Evolutionary conservation across 1,140 invertebrate species (phyloP), one percentile per base, ranked within the genome.

Genomic region (Trachymyrmex cornetzi): DNA sequence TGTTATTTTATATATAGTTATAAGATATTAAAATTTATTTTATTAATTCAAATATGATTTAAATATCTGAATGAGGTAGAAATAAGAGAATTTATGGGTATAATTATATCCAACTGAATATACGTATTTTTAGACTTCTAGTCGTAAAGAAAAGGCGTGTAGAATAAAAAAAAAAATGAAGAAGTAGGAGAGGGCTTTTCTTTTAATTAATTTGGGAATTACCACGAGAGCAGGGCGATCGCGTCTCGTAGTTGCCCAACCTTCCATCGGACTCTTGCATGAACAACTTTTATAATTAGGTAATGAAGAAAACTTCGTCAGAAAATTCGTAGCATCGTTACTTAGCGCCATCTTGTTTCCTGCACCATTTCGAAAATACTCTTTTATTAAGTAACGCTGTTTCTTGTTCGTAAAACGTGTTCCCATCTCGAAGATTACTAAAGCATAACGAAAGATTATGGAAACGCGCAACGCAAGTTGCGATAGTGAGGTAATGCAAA

Each of bases 281-380:
- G 87, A 93, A 88, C 89, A 92, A 93, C 91, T 92, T 93, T 93
- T 87, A 90, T 93, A 93, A 92, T 93, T 92, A 90, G 90, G 81
- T 90, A 87, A 89, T 79, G 86, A 88, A 87, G 85, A 87, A 92
- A 92, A 93, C 87, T 92, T 90, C 66, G 44, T 67, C 66, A 53
- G 89, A 88, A 90, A 85, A 90, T 91, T 87, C 89, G 85, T 87
- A 81, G 50, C 82, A 66, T 34, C 87, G 74, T 82, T 87, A 82
- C 66, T 86, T 67, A 53, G 57, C 48, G 53, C 50, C 53, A 67
- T 57, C 55, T 63, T 81, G 50, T 80, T 55, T 44, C 61, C 34
- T 16, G n/a, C 57, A n/a, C 30, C 44, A 48, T 74, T 61, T 75
- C 44, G n/a, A 24, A n/a, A 53, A 30, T 27, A 64, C 16, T 63